Percentiles rank a stretch among this genome's conserved stretches.
These are phyloP conservation scores for Byasa hedistus DNA, from an alignment of 2,888 invertebrate genomes.

Conservation along the genomic window DNA sequence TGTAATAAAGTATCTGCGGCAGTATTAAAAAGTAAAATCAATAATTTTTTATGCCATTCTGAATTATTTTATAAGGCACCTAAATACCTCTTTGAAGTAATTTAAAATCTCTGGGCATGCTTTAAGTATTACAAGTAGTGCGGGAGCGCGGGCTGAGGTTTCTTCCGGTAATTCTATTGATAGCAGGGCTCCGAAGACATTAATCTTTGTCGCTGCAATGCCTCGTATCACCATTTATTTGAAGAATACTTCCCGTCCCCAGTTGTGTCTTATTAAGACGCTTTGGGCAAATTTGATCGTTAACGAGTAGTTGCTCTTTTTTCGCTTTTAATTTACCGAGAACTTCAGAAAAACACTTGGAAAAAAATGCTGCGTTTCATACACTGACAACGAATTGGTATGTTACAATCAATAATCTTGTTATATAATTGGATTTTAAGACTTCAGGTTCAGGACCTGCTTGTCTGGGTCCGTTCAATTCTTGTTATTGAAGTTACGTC, in stretches of 20 bases:
- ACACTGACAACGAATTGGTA: not conserved
- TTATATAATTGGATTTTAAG: not conserved
- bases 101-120: conserved; percentile 1
- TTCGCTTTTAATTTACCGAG: not conserved
- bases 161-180: conserved; percentile 28
- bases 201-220: conserved; percentile 27
- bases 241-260: conserved; percentile 19
- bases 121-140: not conserved
- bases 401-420: not conserved
- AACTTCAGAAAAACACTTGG: not conserved
- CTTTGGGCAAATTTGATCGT: not conserved
- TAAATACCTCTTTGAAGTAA: not conserved
- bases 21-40: not conserved
- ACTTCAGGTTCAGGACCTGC: not conserved
- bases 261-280: conserved; percentile 14
- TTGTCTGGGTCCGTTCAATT: not conserved
- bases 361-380: not conserved
- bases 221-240: conserved; percentile 28
- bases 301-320: not conserved
- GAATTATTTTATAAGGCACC: too few species aligned
- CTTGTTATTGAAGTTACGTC: not conserved
- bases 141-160: conserved; percentile 20
- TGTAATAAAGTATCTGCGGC: too few species aligned
- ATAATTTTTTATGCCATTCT: not conserved
- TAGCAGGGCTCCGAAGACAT: conserved; percentile 17